These are phyloP conservation scores for Dasypus novemcinctus DNA, from an alignment of 2,113 vertebrate species.

Conservation along the genomic window DNA sequence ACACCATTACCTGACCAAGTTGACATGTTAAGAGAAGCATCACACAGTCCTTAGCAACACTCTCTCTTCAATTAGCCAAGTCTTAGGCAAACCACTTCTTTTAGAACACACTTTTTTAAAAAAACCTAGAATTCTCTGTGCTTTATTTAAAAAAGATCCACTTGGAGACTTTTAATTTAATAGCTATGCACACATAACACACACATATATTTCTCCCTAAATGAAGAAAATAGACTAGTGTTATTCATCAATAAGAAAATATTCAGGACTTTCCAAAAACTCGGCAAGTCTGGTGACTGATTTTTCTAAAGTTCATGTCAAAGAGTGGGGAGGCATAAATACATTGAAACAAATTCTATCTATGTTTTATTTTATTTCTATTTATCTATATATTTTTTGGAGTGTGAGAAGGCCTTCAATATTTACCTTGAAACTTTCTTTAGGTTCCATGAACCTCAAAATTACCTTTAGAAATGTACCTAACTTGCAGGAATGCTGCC, in stretches of 20 bases:
- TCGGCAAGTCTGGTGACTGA: neutral
- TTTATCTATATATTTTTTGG: neutral
- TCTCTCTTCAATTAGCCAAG: constrained; percentile 27
- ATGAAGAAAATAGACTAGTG: neutral
- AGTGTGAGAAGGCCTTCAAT: neutral
- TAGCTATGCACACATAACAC: fast-evolving
- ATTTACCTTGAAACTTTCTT: neutral
- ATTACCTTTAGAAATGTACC: neutral
- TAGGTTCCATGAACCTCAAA: neutral
- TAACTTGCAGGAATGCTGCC: neutral
- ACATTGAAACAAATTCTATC: neutral
- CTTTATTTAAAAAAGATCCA: constrained; percentile 13
- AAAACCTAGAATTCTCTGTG: neutral
- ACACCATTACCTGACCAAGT: no score
- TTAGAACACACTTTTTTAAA: neutral
- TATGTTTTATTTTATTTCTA: neutral
- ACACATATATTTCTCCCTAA: neutral
- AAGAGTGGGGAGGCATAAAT: neutral
- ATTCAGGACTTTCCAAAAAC: neutral
- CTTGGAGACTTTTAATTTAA: neutral
- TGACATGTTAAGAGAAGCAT: no score
- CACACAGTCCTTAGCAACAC: neutral
- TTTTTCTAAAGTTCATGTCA: neutral
- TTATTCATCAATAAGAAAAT: neutral
- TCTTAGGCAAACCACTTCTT: constrained; percentile 2